Evolutionary conservation across 1,140 invertebrate genomes (phyloP), one percentile per base, ranked within the genome.

Genomic region (Heterodera schachtii): DNA sequence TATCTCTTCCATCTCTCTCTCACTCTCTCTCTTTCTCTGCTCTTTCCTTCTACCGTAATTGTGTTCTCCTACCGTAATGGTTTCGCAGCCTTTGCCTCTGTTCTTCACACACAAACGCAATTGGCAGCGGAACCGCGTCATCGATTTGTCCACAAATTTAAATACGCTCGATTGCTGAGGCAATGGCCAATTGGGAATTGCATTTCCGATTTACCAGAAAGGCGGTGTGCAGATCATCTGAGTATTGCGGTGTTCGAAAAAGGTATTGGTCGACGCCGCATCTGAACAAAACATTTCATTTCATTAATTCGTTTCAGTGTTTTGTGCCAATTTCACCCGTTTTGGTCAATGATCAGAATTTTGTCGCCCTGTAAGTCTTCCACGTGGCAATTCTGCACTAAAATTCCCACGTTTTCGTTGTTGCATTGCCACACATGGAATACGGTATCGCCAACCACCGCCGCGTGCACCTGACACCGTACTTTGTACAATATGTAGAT

Each of bases 81-180:
- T 49, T 41, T 86, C 82, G 77, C 88, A 89, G 21, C 86, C 86
- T 16, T 85, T 78, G 60, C 89, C 86, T 76, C 84, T 81, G 78
- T 86, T 87, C 75, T 89, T 90, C n/a, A 89, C 80, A 71, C 88
- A 89, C 44, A 89, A 81, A n/a, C 90, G 73, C 46, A 89, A 82
- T 82, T 89, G 88, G 77, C 88, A 89, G 2, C 86, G 86, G 71
- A 89, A 89, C 11, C 89, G 81, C 60, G 88, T 89, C 60, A 89
- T 83, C 66, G 88, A 90, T 75, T 90, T 90, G 66, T 90, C 88
- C 52, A 90, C 88, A 80, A 89, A 89, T 82, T 89, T 89, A 80
- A 89, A 89, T 3, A 89, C 88, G 74, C 87, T 89, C 19, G 88
- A 90, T 75, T 89, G 86, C 84, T 88, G 71, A 89, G 83, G 43